Evolutionary conservation across 2,113 vertebrate species (phyloP).

Genomic region (Girardinichthys multiradiatus): DNA sequence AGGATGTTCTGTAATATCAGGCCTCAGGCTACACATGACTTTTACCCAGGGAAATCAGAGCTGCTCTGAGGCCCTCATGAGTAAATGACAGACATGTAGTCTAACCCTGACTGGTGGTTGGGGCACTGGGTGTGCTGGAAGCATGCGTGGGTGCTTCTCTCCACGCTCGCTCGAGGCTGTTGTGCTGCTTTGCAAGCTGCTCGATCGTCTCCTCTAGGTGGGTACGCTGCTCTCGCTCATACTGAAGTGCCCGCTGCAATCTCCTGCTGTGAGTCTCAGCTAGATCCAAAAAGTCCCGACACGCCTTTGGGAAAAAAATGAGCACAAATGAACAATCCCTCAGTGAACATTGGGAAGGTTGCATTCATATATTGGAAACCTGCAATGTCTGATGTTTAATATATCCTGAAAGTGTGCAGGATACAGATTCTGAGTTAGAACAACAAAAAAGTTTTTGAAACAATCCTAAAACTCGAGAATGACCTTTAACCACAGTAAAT

Average conservation of each 20-base stretch:
- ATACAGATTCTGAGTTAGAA: not conserved
- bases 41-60: conserved; percentile 9
- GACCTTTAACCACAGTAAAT: not conserved
- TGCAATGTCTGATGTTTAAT: not conserved
- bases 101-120: conserved; percentile 85
- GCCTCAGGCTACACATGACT: conserved; percentile 25
- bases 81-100: not conserved
- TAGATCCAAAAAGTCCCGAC: conserved; percentile 95
- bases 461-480: not conserved
- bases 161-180: conserved; percentile 96
- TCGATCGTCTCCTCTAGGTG: conserved; percentile 98
- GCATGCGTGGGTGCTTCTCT: conserved; percentile 84
- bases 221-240: conserved; percentile 94
- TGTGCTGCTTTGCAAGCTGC: conserved; percentile 98
- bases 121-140: conserved; percentile 66
- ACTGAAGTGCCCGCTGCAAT: conserved; percentile 95
- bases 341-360: conserved; percentile 1
- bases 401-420: not conserved
- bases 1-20: conserved; percentile 12
- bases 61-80: not conserved
- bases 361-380: not conserved
- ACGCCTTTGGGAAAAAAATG: conserved; percentile 84
- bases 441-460: not conserved
- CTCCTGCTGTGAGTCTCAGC: conserved; percentile 92
- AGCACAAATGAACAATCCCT: conserved; percentile 9